Evolutionary conservation across 2,888 invertebrate genomes (phyloP).

Genomic region (Sicus ferrugineus): DNA sequence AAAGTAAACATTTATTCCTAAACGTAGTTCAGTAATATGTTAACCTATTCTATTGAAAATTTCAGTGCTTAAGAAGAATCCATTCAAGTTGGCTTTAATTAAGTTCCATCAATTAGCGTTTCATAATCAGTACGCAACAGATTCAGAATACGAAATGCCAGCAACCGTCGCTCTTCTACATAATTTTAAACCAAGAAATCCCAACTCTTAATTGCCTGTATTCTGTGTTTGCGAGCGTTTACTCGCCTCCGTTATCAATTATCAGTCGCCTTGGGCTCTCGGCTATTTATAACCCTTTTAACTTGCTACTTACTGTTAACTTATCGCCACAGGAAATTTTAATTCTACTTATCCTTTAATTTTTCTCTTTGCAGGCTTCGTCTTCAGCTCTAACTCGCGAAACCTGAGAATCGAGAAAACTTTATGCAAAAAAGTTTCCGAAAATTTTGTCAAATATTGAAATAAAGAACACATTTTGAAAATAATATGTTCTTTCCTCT

Average conservation of each 20-base stretch:
- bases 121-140: no score
- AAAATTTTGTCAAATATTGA: neutral
- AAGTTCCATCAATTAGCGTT: no score
- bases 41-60: no score
- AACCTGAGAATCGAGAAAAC: neutral
- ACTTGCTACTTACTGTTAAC: neutral
- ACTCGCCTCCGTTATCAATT: neutral
- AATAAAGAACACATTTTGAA: neutral
- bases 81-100: no score
- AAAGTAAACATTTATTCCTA: no score
- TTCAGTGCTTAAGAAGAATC: no score
- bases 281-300: neutral
- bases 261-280: neutral
- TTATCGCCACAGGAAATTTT: slow-evolving; percentile 10
- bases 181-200: no score
- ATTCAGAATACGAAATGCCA: no score
- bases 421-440: neutral
- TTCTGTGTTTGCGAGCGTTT: no score
- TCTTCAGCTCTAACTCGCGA: neutral
- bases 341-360: slow-evolving; percentile 1
- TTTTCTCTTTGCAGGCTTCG: slow-evolving; percentile 11
- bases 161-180: no score
- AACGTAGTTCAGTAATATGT: no score
- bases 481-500: neutral
- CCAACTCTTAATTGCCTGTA: no score